Base-by-base conservation (phyloP, 2,797 vertebrate species). In the Aulostomus chinensis region DNA sequence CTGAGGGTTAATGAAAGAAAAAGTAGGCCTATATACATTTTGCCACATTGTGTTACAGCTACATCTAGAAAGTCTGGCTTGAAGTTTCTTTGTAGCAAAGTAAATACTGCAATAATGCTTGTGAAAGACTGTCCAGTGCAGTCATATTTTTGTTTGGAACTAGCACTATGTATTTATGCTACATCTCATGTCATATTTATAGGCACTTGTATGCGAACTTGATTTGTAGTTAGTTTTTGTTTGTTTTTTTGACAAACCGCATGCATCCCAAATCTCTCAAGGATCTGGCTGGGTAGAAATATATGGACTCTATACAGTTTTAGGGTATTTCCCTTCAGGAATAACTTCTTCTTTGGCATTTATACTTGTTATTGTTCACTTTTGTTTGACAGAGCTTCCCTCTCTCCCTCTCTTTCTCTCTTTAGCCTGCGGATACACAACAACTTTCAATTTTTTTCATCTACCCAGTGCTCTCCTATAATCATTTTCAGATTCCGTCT, bases 401-500 rank as follows among this genome's bases (percentile, higher is more conserved):
- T 42, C 29, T 45, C 38, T 48, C 10, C 10, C 9, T 17, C 31
- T 42, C 29, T 45, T 35, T 48, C 10, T n/a, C 9, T 17, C 31
- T 58, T 42, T 37, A 52, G 40, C 50, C 50, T 9, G 9, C 4
- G 25, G 49, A 53, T 8, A 16, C 45, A 57, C 21, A 49, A 35
- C 30, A 25, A 34, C 22, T 50, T 68, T 47, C 2, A 7, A n/a
- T 46, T 64, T 51, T 36, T 38, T 8, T 35, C 12, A 22, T 63
- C 42, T n/a, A 20, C 10, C 13, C 16, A 9, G n/a, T 38, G 16
- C 59, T 68, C 21, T 53, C 42, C 31, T 57, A 25, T 68, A 68
- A 69, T 73, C 41, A 46, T 36, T 73, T 57, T 68, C 47, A 50
- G 49, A 65, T 55, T 29, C 28, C n/a, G n/a, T n/a, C n/a, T n/a